Percentiles rank a stretch among this genome's conserved stretches.
Conservation (phyloP, 2,888 invertebrate genomes). For the Leptinotarsa tumamoca region DNA sequence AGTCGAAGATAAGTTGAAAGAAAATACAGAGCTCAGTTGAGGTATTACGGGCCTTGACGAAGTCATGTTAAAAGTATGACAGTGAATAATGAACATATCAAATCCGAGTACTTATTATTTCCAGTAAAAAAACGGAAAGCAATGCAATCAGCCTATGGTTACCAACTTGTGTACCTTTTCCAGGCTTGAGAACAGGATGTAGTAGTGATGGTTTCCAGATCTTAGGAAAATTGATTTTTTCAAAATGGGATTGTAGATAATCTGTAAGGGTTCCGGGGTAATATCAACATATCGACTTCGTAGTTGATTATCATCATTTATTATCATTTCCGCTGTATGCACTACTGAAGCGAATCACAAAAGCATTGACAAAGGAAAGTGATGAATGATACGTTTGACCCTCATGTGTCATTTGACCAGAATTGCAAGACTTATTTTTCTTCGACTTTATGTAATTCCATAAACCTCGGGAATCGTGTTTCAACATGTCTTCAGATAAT, state of each 20-base stretch:
- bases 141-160: constrained; percentile 14
- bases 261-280: background rate
- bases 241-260: background rate
- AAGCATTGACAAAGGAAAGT: constrained; percentile 1
- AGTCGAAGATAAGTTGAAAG: background rate
- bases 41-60: background rate
- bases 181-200: constrained; percentile 14
- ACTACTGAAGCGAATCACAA: background rate
- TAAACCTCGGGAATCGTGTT: background rate
- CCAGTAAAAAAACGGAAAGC: constrained; percentile 14
- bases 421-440: constrained; percentile 8
- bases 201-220: constrained; percentile 5
- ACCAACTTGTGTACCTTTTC: constrained; percentile 4
- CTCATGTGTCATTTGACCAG: background rate
- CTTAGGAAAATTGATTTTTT: constrained; percentile 13
- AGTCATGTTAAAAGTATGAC: background rate
- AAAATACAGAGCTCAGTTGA: background rate
- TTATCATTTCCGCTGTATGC: background rate
- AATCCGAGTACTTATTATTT: constrained; percentile 10
- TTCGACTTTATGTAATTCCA: constrained; percentile 7
- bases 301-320: background rate
- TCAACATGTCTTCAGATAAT: background rate
- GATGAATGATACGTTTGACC: constrained; percentile 6
- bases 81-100: constrained; percentile 2
- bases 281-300: background rate